Evolutionary conservation across 2,888 invertebrate genomes (phyloP), one percentile per base, ranked within the genome.

Genomic region (Rhagonycha lutea): DNA sequence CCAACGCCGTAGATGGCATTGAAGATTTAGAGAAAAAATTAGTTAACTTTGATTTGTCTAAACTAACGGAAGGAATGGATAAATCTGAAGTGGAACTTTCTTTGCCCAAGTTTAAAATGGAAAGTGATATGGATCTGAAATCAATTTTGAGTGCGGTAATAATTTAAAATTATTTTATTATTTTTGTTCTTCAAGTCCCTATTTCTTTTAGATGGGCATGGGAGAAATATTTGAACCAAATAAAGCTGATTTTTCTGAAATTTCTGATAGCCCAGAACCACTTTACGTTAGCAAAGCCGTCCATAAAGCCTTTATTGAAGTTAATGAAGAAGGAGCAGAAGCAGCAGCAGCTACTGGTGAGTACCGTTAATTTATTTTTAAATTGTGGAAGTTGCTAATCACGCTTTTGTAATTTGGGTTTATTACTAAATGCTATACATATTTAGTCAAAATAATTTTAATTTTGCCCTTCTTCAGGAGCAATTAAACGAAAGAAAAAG

Each of bases 291-390:
- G 91, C 62, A 92, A 94, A 84, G 93, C 94, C 3, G 86, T 95
- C 0, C 96, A 97, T 84, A 96, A 96, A 85, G 94, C 96, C 0
- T 95, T 94, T 83, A 93, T 97, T 81, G 94, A 95, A 83, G 94
- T 96, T 0, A 94, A 95, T 85, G 97, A 97, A 85, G 94, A 96
- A 83, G 96, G 97, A 0, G 94, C 95, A 2, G 96, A 96, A 84
- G 94, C 95, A 0, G 93, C 96, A 61, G 95, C 96, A 3, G 95
- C 94, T 14, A 95, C 95, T 72, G 94, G 95, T 95, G 88, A 90
- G 91, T 88, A 60, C 60, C 60, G 12, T n/a, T n/a, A 10, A 12
- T 60, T 60, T 60, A 62, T 83, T 68, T n/a, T 47, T n/a, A 47
- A 28, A 7, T 7, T 47, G 7, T 47, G 47, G 2, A n/a, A 1